Evolutionary conservation across 2,797 vertebrate genomes (phyloP).

Genomic region (Oreortyx pictus): DNA sequence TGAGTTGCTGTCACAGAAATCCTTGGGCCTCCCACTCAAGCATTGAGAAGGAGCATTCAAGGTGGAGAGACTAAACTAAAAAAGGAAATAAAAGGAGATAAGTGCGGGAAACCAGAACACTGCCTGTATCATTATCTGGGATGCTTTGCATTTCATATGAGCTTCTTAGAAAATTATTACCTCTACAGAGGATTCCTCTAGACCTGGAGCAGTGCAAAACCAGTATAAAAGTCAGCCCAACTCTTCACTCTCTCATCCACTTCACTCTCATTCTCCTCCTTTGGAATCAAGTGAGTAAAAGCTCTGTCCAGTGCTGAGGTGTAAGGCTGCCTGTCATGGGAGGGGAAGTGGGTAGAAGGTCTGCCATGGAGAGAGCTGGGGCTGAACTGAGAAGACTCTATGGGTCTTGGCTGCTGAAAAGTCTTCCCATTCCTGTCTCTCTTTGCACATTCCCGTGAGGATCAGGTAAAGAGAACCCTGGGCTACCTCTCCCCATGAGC

Average conservation of each 20-base stretch:
- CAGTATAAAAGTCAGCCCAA: background rate
- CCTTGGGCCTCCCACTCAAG: background rate
- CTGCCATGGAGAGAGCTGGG: background rate
- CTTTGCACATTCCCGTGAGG: background rate
- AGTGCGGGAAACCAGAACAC: background rate
- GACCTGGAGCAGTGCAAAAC: background rate
- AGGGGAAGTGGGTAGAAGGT: background rate
- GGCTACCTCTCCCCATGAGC: background rate
- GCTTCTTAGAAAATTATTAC: background rate
- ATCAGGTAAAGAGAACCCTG: rapidly evolving
- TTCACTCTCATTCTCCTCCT: background rate
- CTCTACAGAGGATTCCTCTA: background rate
- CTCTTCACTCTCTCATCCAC: background rate
- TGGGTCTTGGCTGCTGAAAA: background rate
- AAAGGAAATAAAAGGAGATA: background rate
- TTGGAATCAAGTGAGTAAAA: constrained; percentile 7
- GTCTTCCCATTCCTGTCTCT: background rate
- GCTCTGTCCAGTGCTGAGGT: background rate
- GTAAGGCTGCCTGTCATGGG: background rate
- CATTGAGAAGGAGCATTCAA: background rate
- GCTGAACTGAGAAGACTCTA: background rate
- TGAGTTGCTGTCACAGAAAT: background rate
- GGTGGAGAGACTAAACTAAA: background rate
- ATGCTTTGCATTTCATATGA: constrained; percentile 4
- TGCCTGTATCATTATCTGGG: background rate